Percentiles rank a stretch among this genome's conserved stretches.
Conservation (phyloP, 1,140 invertebrate species). For the Bombus ignitus region DNA sequence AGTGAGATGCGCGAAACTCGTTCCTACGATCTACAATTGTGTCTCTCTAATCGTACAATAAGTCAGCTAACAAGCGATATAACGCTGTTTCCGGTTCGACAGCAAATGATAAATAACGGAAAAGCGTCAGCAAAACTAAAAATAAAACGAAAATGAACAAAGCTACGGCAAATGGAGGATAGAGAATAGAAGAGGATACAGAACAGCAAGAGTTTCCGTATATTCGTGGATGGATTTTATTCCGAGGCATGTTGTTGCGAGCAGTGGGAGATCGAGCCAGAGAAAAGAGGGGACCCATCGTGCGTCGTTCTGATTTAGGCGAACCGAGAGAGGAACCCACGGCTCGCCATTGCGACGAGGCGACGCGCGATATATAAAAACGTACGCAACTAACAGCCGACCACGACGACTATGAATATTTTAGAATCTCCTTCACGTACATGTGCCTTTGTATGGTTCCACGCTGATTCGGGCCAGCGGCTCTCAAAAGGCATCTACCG, state of each 20-base stretch:
- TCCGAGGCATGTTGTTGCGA: background rate
- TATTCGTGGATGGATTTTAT: background rate
- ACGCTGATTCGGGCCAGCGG: slow-evolving; percentile 56
- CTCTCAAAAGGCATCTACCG: slow-evolving; percentile 57
- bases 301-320: slow-evolving; percentile 21
- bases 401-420: slow-evolving; percentile 62
- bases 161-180: background rate
- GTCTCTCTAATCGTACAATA: too few species aligned
- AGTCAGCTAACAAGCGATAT: background rate
- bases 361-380: slow-evolving; percentile 47
- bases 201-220: background rate
- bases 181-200: background rate
- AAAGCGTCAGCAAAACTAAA: background rate
- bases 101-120: background rate
- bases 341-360: background rate
- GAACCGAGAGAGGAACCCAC: slow-evolving; percentile 17
- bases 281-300: background rate
- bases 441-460: slow-evolving; percentile 52
- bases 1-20: background rate
- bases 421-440: slow-evolving; percentile 44
- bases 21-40: background rate
- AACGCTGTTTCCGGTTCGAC: background rate
- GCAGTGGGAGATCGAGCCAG: background rate
- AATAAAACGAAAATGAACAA: background rate
- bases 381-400: slow-evolving; percentile 27